Evolutionary conservation across 2,888 invertebrate species (phyloP), one percentile per base, ranked within the genome.

Genomic region (Alloplasta piceator): DNA sequence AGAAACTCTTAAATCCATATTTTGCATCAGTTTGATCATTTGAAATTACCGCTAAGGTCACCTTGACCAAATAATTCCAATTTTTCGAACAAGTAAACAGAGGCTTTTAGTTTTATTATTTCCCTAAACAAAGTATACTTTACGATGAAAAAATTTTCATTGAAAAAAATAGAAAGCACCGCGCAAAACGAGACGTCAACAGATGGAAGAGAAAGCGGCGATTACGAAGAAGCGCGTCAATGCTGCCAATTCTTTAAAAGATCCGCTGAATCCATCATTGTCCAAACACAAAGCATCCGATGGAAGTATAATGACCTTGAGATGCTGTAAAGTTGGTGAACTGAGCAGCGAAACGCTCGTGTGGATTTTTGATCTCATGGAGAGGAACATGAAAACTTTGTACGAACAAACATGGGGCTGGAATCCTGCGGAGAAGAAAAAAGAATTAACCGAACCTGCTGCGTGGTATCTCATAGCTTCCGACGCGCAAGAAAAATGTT

Each of bases 331-430:
- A 87, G 94, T 95, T 6, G 91, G 91, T 60, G 92, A 95, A 78
- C 91, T 97, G 66, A 93, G 94, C 68, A 92, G 94, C 71, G 92
- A 92, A 78, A 93, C 94, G 6, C 91, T 94, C 43, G 93, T 95
- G 46, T 97, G 96, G 96, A 94, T 95, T 60, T 95, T 96, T 87
- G 94, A 95, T 86, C 93, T 98, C 38, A 96, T 96, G 80, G 95
- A 96, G 90, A 93, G 94, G 83, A 98, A 98, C 91, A 97, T 97
- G 97, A 95, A 95, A 91, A 89, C 93, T 79, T 93, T 96, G 95
- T 97, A 95, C 94, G 94, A 88, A 72, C 86, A 88, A 48, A 90
- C 90, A 0, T 94, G 94, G 94, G 96, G 96, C 0, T 96, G 96
- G 96, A 94, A 95, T 87, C 94, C 94, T 6, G 93, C 93, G 83